Evolutionary conservation across 2,888 invertebrate species (phyloP).

Genomic region (Teleogryllus oceanicus): DNA sequence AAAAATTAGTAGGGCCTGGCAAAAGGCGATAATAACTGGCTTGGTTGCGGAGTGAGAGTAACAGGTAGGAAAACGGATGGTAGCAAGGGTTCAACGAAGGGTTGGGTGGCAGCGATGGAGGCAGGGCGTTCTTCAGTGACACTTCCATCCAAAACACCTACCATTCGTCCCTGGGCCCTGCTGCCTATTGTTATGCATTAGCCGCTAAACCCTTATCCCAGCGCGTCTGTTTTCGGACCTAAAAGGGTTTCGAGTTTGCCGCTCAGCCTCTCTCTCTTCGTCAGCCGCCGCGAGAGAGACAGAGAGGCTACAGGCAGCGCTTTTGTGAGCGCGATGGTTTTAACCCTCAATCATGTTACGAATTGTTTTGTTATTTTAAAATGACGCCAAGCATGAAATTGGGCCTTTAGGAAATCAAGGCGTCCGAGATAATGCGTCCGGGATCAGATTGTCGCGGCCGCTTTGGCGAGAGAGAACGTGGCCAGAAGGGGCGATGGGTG

Average conservation of each 20-base stretch:
- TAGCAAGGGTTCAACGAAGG: no score
- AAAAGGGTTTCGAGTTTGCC: background rate
- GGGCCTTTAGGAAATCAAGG: background rate
- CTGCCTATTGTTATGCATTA: conserved; percentile 7
- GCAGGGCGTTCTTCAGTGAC: no score
- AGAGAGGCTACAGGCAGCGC: no score
- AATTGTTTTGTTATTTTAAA: background rate
- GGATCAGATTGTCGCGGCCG: background rate
- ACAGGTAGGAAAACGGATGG: no score
- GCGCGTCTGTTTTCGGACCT: background rate
- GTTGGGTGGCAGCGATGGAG: no score
- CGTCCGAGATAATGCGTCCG: background rate
- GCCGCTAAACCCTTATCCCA: background rate
- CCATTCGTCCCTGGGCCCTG: background rate
- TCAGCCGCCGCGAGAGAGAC: background rate
- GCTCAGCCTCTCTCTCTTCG: background rate
- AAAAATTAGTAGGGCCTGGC: no score
- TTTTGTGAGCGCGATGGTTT: no score
- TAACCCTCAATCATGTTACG: conserved; percentile 6
- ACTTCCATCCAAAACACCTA: no score
- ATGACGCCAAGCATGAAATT: background rate
- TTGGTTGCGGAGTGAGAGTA: no score
- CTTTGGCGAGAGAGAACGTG: no score
- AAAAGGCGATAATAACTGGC: no score
- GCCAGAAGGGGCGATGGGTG: no score